These are phyloP conservation scores for Albula glossodonta DNA, from an alignment of 2,113 vertebrate species.

Conservation along the genomic window DNA sequence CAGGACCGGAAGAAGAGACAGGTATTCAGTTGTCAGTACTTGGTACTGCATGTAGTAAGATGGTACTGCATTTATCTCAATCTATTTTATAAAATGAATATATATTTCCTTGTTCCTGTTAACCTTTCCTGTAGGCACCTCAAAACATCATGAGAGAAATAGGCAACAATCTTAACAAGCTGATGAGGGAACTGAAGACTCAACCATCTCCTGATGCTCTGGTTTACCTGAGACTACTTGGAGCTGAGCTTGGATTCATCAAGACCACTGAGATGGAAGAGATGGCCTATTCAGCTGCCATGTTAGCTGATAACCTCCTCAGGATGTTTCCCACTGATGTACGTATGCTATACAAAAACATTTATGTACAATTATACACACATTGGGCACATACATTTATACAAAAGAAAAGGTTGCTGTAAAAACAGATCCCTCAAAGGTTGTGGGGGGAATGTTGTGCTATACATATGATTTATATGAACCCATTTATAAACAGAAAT, in stretches of 20 bases:
- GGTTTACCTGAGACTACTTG: constrained; percentile 85
- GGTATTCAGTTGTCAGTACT: too few species aligned
- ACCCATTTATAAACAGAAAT: too few species aligned
- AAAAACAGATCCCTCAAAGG: too few species aligned
- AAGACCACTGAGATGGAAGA: constrained; percentile 74
- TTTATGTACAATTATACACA: too few species aligned
- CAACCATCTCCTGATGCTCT: constrained; percentile 80
- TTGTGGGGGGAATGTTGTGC: too few species aligned
- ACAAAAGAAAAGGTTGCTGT: too few species aligned
- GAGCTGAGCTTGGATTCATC: constrained; percentile 88
- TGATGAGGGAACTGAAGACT: constrained; percentile 72
- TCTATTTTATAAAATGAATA: neutral
- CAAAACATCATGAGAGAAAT: constrained; percentile 78
- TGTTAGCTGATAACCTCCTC: constrained; percentile 59
- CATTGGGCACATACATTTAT: too few species aligned
- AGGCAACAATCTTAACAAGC: constrained; percentile 73
- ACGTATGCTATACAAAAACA: too few species aligned
- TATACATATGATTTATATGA: too few species aligned
- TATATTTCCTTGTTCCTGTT: neutral
- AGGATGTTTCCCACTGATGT: constrained; percentile 68
- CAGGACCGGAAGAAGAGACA: constrained; percentile 65
- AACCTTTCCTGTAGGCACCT: constrained; percentile 46
- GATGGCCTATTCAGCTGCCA: constrained; percentile 60
- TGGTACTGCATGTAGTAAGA: too few species aligned
- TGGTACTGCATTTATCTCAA: neutral